Base-by-base conservation (phyloP, 2,888 invertebrate genomes). In the Caenorhabditis auriculariae region DNA sequence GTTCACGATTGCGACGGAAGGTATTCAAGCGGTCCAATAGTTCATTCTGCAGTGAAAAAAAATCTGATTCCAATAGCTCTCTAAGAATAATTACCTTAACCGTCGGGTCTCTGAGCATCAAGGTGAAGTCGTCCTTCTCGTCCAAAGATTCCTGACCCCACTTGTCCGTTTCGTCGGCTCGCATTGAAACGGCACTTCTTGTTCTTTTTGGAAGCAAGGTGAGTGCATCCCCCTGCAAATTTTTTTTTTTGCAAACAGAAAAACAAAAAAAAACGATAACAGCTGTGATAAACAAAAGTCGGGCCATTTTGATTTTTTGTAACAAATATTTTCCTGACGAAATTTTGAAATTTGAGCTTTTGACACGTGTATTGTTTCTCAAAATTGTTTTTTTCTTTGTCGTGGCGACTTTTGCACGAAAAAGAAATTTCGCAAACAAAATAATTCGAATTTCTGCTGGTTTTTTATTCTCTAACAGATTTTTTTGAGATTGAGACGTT, bases 1-100 rank as follows among this genome's bases (percentile, higher is more conserved):
- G 90, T 82, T 91, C 89, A 56, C 88, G 87, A 82, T 89, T 89
- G 83, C 81, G 78, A 12, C 84, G 82, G 66, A 85, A 79, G 17
- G 80, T 82, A 63, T 82, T 81, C 50, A 85, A 71, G 9, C 78
- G 74, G 12, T 68, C 65, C 45, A 84, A 71, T 24, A 82, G 56
- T 3, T 73, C 70, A 41, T 64, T 67, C 72, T 76, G 66, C 35
- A 32, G 35, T n/a, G 35, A 32, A 32, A n/a, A 32, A 32, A 32
- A 32, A n/a, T 12, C 9, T n/a, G 35, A 32, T 9, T 12, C 9
- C n/a, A 32, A 32, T 12, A 32, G 9, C n/a, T 32, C 35, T 12
- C n/a, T n/a, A n/a, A n/a, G n/a, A n/a, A n/a, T n/a, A 54, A 66
- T 48, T 37, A 76, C 77, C 69, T 69, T 76, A 39, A 72, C 57